Conservation (phyloP, 2,797 vertebrate genomes). For the Vultur gryphus region DNA sequence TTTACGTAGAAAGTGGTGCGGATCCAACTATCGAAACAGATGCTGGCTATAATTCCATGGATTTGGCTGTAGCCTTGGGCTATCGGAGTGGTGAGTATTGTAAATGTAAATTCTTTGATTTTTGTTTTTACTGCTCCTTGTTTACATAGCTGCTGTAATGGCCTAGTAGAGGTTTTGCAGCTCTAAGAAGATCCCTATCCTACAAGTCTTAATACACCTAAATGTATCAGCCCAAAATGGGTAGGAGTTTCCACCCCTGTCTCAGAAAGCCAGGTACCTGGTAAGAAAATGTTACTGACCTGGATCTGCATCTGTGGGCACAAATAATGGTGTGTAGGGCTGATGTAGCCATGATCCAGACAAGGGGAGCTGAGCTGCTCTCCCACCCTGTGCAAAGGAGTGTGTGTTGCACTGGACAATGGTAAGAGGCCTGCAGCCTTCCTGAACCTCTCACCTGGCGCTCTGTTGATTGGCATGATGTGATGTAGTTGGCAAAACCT, state of each 20-base stretch:
- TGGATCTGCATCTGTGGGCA: background rate
- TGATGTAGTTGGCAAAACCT: background rate
- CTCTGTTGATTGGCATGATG: background rate
- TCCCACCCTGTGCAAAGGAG: background rate
- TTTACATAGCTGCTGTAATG: background rate
- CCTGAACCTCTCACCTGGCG: fast-evolving
- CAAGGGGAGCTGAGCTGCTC: background rate
- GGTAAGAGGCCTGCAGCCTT: background rate
- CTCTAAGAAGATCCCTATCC: background rate
- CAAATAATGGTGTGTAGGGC: background rate
- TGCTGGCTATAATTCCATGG: constrained; percentile 97
- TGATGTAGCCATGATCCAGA: background rate
- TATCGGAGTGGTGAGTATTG: constrained; percentile 88
- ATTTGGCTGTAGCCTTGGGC: constrained; percentile 95
- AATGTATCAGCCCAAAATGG: background rate
- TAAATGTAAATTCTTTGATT: background rate
- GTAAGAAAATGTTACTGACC: background rate
- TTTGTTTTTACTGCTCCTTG: background rate
- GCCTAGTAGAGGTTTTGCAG: background rate
- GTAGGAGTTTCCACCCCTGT: background rate
- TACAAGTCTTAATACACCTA: background rate
- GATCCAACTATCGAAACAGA: constrained; percentile 97
- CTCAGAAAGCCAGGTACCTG: background rate
- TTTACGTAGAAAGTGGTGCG: constrained; percentile 87
- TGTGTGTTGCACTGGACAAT: background rate